Conservation (phyloP, 2,113 vertebrate genomes). For the Ictalurus furcatus region DNA sequence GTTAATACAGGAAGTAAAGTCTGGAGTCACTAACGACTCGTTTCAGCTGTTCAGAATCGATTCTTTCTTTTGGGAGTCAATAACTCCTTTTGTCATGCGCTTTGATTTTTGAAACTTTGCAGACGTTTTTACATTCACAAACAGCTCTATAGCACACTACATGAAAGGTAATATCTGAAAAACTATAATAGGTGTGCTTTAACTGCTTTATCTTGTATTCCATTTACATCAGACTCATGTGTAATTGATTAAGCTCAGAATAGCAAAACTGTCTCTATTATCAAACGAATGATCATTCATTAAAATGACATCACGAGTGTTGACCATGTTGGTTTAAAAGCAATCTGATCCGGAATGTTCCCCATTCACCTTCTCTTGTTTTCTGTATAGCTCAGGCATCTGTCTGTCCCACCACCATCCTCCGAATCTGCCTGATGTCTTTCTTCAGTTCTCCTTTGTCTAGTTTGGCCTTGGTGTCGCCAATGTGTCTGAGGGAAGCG, state of each 20-base stretch:
- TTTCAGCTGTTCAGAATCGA: no score
- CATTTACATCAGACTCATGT: not conserved
- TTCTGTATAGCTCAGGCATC: constrained; percentile 26
- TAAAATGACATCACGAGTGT: not conserved
- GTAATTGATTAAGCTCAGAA: not conserved
- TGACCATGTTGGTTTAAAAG: not conserved
- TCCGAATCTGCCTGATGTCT: constrained; percentile 69
- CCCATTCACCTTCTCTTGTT: not conserved
- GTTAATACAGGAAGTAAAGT: no score
- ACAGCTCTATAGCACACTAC: no score
- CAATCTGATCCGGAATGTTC: not conserved
- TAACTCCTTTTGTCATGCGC: no score
- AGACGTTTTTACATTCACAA: no score
- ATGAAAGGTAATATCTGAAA: no score
- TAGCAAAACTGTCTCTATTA: not conserved
- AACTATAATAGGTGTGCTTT: no score
- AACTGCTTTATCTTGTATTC: no score
- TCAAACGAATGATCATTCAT: not conserved
- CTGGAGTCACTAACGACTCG: no score
- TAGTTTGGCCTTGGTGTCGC: constrained; percentile 75
- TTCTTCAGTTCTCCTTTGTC: constrained; percentile 77
- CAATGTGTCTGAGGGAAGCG: constrained; percentile 77
- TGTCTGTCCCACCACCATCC: constrained; percentile 64
- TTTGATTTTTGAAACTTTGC: no score
- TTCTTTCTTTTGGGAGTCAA: no score